Conservation (phyloP, 2,797 vertebrate genomes). For the Acanthurus tractus region DNA sequence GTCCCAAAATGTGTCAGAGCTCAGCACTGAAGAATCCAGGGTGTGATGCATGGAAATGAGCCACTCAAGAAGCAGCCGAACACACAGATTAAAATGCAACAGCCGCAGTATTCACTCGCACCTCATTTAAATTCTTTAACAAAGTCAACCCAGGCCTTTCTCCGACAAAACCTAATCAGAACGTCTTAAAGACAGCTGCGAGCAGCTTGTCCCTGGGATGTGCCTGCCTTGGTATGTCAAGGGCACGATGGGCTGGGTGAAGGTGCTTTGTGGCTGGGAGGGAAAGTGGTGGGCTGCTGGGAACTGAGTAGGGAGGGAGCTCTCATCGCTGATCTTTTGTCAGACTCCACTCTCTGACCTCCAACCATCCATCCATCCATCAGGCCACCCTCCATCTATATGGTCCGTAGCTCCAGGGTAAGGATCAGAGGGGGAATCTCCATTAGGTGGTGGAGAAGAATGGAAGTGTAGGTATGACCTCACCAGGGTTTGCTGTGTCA, state of each 20-base stretch:
- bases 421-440: background rate
- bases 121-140: constrained; percentile 73
- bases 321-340: constrained; percentile 78
- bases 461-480: background rate
- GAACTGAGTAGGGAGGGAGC: constrained; percentile 66
- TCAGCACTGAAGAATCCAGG: constrained; percentile 13
- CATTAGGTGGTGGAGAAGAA: background rate
- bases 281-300: constrained; percentile 67
- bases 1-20: background rate
- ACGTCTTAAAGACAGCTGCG: constrained; percentile 44
- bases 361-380: constrained; percentile 43
- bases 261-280: constrained; percentile 82
- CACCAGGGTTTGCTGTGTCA: background rate
- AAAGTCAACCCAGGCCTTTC: constrained; percentile 57
- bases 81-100: constrained; percentile 52
- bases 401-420: constrained; percentile 22
- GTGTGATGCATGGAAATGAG: constrained; percentile 67
- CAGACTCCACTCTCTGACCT: constrained; percentile 74
- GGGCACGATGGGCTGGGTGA: constrained; percentile 68
- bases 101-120: constrained; percentile 50
- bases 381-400: background rate
- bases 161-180: constrained; percentile 57
- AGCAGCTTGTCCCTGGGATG: constrained; percentile 60
- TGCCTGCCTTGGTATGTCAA: constrained; percentile 74
- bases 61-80: constrained; percentile 50